Conservation (phyloP, 1,140 invertebrate genomes). For the Ceratina japonica region DNA sequence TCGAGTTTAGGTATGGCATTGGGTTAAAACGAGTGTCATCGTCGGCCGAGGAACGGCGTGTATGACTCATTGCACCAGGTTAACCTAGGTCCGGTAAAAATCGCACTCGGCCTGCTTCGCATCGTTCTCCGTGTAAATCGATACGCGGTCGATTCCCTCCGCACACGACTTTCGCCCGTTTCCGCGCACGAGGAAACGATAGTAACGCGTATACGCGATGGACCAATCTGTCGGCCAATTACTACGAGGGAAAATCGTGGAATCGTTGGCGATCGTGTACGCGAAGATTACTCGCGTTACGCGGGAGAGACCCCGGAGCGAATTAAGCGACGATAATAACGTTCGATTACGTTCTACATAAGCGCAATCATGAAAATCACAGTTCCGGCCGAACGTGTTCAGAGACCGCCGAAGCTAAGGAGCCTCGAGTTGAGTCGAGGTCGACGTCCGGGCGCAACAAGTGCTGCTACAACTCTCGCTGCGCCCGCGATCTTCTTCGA, state of each 20-base stretch:
- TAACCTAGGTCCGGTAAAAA: constrained; percentile 32
- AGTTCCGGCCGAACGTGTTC: constrained; percentile 59
- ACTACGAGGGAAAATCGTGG: neutral
- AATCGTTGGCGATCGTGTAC: neutral
- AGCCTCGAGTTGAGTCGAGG: constrained; percentile 62
- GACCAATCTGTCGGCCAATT: neutral
- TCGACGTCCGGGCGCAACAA: constrained; percentile 68
- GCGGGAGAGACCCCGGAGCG: neutral
- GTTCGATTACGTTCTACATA: constrained; percentile 34
- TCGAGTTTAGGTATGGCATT: no score
- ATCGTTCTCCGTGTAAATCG: neutral
- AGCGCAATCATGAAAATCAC: constrained; percentile 52
- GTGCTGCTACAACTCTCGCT: constrained; percentile 57
- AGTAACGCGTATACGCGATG: neutral
- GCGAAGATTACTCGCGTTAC: neutral
- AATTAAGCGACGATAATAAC: constrained; percentile 39
- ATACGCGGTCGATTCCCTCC: neutral
- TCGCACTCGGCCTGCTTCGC: neutral
- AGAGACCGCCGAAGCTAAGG: constrained; percentile 46
- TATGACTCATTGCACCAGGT: neutral
- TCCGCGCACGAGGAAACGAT: neutral
- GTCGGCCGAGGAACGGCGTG: neutral
- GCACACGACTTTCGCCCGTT: neutral
- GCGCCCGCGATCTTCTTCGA: constrained; percentile 43
- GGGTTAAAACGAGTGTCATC: constrained; percentile 6